Evolutionary conservation across 2,888 invertebrate genomes (phyloP).

Genomic region (Dynastes tityus): DNA sequence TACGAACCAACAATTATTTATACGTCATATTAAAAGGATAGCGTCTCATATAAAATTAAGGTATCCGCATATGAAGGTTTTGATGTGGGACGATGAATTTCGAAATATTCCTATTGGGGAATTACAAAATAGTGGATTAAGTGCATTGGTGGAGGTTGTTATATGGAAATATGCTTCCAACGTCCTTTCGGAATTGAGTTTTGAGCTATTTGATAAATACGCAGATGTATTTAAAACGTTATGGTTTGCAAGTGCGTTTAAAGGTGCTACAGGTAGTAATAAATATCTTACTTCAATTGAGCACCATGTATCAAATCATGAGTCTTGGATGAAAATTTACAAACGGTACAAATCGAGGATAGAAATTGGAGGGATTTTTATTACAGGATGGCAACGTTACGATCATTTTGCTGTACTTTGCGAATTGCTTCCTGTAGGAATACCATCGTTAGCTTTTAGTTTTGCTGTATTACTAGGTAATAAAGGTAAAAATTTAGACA

Average conservation of each 20-base stretch:
- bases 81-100: slow-evolving; percentile 91
- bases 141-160: slow-evolving; percentile 77
- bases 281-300: slow-evolving; percentile 74
- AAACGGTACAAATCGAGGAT: slow-evolving; percentile 71
- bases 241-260: slow-evolving; percentile 90
- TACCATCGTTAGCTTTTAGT: slow-evolving; percentile 78
- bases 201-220: slow-evolving; percentile 74
- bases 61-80: slow-evolving; percentile 73
- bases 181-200: slow-evolving; percentile 65
- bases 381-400: slow-evolving; percentile 84
- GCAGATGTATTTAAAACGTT: slow-evolving; percentile 77
- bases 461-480: slow-evolving; percentile 71
- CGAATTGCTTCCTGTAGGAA: slow-evolving; percentile 76
- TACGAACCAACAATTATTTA: slow-evolving; percentile 75
- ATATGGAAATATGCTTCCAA: slow-evolving; percentile 80
- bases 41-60: slow-evolving; percentile 71
- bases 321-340: slow-evolving; percentile 79
- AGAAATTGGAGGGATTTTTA: slow-evolving; percentile 77
- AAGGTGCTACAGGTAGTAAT: slow-evolving; percentile 79
- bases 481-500: slow-evolving; percentile 66
- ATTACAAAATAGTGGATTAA: slow-evolving; percentile 70
- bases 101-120: slow-evolving; percentile 72
- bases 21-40: slow-evolving; percentile 76
- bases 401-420: slow-evolving; percentile 79
- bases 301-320: slow-evolving; percentile 81